Evolutionary conservation across 2,888 invertebrate genomes (phyloP), one percentile per base, ranked within the genome.

Genomic region (Lacanobia oleracea): DNA sequence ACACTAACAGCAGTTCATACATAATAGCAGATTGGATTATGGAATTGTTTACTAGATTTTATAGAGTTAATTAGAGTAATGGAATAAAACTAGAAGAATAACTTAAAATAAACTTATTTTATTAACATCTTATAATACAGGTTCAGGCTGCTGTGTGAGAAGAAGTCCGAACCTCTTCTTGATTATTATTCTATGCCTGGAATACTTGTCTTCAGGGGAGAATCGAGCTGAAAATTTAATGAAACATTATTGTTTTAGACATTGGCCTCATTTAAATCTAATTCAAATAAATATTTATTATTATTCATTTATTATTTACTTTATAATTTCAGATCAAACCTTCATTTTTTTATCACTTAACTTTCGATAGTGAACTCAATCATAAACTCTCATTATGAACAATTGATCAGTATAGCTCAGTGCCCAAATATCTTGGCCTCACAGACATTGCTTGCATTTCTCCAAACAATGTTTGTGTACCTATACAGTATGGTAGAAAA

Each of bases 201-300:
- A 99, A 93, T 98, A 99, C 92, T 98, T 98, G 92, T 99, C 99
- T 93, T 99, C 99, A 0, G 99, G 99, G 1, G 99, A 99, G 93
- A 99, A 99, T 60, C 99, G 97, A 73, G 99, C 99, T 98, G 93
- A 53, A 97, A 97, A 67, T 75, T 78, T 75, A 14, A 70, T 43
- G 14, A 0, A 51, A 45, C 21, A 37, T 40, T 37, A 56, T 0
- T 33, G 10, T 23, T 54, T 54, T 7, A 27, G 7, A 14, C 43
- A 43, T 5, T 43, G 5, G 14, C 43, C 5, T 43, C 5, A 5
- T 43, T 43, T 43, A 14, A 43, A 43, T 16, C 43, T 14, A 14
- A 43, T 43, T 14, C 4, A 43, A 43, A 43, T 43, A n/a, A n/a
- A n/a, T n/a, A n/a, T n/a, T n/a, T n/a, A n/a, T n/a, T n/a, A n/a